Conservation (phyloP, 2,113 vertebrate species). For the Atractosteus spatula region DNA sequence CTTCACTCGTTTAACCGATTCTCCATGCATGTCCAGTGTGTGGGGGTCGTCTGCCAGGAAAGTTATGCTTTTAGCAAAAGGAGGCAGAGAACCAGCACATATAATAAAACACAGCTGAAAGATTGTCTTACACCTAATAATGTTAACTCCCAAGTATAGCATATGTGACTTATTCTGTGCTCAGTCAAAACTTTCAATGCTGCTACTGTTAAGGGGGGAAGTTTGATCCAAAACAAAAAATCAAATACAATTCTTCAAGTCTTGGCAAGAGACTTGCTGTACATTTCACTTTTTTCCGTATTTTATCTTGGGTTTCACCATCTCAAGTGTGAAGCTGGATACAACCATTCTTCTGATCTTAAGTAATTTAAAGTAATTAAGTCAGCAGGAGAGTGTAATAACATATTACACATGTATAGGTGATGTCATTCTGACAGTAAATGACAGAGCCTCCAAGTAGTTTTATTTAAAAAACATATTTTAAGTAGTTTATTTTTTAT, state of each 20-base stretch:
- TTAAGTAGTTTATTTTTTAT: no score
- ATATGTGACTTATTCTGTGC: constrained; percentile 1
- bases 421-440: no score
- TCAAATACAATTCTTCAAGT: no score
- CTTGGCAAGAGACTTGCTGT: not conserved
- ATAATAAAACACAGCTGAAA: constrained; percentile 7
- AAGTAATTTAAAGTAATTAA: no score
- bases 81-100: constrained; percentile 11
- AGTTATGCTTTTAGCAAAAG: not conserved
- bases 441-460: no score
- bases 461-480: no score
- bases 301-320: not conserved
- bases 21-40: not conserved
- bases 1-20: not conserved
- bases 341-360: not conserved
- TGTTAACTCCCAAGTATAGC: no score
- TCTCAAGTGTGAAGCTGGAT: not conserved
- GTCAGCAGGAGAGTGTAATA: no score
- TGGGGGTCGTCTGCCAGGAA: not conserved
- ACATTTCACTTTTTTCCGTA: not conserved
- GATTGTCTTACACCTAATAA: constrained; percentile 9
- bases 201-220: not conserved
- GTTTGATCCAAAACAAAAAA: no score
- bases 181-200: not conserved
- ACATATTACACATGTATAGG: no score